Evolutionary conservation across 2,113 vertebrate genomes (phyloP), one percentile per base, ranked within the genome.

Genomic region (Xiphorhynchus elegans): DNA sequence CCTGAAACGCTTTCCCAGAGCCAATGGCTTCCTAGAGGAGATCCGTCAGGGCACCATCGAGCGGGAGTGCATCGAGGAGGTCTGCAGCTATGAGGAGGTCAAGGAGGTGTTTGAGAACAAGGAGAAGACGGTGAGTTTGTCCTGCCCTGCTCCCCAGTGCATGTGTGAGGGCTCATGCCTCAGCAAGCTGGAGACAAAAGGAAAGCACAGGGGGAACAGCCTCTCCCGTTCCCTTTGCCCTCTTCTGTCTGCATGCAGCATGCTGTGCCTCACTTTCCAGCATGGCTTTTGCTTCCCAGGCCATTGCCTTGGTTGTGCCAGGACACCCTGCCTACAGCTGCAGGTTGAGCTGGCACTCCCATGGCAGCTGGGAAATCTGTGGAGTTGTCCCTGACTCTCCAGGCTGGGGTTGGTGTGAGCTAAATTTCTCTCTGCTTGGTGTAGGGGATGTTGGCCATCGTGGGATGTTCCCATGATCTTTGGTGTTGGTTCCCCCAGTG

Each of bases 41-140:
- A 95, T 98, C 44, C 97, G 98, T 24, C 98, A 98, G 92, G 98
- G 98, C 69, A 98, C 98, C 97, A 98, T 99, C 4, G 98, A 99
- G 95, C 97, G 98, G 7, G 98, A 99, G 95, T 99, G 98, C 93
- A 96, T 98, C 7, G 98, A 99, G 80, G 98, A 99, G 96, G 98
- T 98, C 97, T 99, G 98, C 98, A 99, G 98, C 96, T 98, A 99
- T 5, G 99, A 99, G 92, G 98, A 99, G 82, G 98, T 98, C 97
- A 98, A 98, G 87, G 99, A 99, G 64, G 98, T 98, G 76, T 99
- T 98, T 18, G 98, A 99, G 94, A 98, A 98, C 98, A 98, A 99
- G 90, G 99, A 99, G 96, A 97, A 98, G 95, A 99, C 98, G 97
- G 98, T 98, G 97, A 0, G 97, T 97, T 75, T 50, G 52, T 73